phyloP scores from a whole-genome alignment of 2,888 invertebrate genomes.

The Capitulum mitella region DNA sequence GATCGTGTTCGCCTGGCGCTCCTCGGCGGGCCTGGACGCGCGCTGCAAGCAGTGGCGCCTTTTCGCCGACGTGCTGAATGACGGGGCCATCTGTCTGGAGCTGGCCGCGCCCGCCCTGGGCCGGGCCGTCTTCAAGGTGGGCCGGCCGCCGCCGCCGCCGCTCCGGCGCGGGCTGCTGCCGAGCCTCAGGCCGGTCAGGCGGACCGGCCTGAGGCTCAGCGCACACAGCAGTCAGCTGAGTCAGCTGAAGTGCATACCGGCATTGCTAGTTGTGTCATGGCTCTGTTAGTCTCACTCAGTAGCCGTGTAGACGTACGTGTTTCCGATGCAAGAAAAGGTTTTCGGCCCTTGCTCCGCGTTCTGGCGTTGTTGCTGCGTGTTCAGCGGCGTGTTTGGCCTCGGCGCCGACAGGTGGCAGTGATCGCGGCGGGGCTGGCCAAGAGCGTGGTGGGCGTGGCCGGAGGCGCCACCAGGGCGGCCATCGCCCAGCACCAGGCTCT shows the following conservation, averaged over 20 bases:
- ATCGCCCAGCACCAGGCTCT: slow-evolving; percentile 88
- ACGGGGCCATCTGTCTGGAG: slow-evolving; percentile 81
- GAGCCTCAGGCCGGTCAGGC: too few relatives aligned
- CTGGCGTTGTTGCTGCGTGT: too few relatives aligned
- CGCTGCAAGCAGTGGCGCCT: slow-evolving; percentile 94
- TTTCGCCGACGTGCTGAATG: slow-evolving; percentile 87
- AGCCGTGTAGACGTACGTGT: too few relatives aligned
- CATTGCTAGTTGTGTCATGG: too few relatives aligned
- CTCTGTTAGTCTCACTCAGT: too few relatives aligned
- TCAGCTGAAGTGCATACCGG: too few relatives aligned
- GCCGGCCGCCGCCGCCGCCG: too few relatives aligned
- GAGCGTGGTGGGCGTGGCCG: slow-evolving; percentile 76
- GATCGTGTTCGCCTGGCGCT: slow-evolving; percentile 75
- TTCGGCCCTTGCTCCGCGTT: too few relatives aligned
- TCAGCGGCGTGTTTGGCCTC: neutral
- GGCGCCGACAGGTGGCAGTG: slow-evolving; percentile 41
- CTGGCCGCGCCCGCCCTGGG: slow-evolving; percentile 66
- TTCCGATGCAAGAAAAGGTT: too few relatives aligned
- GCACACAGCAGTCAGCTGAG: too few relatives aligned
- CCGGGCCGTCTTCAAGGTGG: slow-evolving; percentile 47
- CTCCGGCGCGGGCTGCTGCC: too few relatives aligned
- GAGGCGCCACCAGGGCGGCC: slow-evolving; percentile 85
- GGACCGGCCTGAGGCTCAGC: too few relatives aligned
- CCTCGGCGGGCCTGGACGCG: slow-evolving; percentile 60
- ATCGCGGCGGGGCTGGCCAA: slow-evolving; percentile 69